A percentile compares a stretch with the other conserved stretches of the same genome.
Conservation (phyloP, 2,113 vertebrate species). For the Rhombomys opimus region DNA sequence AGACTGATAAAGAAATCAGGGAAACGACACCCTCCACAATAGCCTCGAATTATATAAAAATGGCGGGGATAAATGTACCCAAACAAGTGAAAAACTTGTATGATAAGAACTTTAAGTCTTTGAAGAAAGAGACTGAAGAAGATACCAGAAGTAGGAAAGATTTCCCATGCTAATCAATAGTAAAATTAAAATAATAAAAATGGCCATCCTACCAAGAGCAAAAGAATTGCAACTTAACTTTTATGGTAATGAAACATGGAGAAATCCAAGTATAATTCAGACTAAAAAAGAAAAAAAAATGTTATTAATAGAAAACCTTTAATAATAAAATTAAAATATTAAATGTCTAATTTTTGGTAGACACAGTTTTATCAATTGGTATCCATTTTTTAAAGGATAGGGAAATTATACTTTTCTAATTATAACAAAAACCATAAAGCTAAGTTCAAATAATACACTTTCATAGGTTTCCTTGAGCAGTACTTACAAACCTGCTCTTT, state of each 20-base stretch:
- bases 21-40: no score
- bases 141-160: no score
- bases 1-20: no score
- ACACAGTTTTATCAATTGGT: background rate
- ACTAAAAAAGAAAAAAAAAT: background rate
- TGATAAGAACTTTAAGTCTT: no score
- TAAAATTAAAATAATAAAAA: background rate
- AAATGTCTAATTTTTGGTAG: background rate
- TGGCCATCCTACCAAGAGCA: no score
- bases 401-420: conserved; percentile 29
- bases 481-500: conserved; percentile 45
- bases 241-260: background rate
- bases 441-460: conserved; percentile 31
- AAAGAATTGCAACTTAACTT: background rate
- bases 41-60: no score
- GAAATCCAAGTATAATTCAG: background rate
- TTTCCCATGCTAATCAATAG: background rate
- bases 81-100: no score
- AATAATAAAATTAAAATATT: conserved; percentile 51
- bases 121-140: no score
- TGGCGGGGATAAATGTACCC: no score
- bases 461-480: background rate
- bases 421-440: conserved; percentile 31
- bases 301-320: conserved; percentile 3
- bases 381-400: conserved; percentile 36